phyloP scores from a whole-genome alignment of 2,888 invertebrate species.

The Drosophila borealis region DNA sequence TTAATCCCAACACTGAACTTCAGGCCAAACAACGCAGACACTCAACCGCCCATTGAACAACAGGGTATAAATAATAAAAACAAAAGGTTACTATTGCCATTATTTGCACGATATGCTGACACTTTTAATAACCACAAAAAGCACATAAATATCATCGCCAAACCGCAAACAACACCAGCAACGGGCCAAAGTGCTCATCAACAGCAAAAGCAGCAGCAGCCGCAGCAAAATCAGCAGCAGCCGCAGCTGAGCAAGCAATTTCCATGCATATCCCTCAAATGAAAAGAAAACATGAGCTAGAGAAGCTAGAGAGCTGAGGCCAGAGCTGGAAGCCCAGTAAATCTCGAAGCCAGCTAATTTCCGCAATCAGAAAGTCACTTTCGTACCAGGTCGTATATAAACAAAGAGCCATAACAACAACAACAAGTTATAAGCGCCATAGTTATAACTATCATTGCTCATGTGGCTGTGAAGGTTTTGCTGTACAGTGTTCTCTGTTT shows the following conservation, averaged over 20 bases:
- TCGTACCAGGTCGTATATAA: slow-evolving; percentile 65
- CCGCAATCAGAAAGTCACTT: slow-evolving; percentile 77
- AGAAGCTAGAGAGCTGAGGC: slow-evolving; percentile 12
- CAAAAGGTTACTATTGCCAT: slow-evolving; percentile 41
- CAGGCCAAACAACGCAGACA: too few relatives aligned
- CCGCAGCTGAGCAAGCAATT: slow-evolving; percentile 56
- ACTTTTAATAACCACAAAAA: slow-evolving; percentile 74
- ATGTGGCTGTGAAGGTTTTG: slow-evolving; percentile 46
- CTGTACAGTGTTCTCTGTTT: slow-evolving; percentile 15
- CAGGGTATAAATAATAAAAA: not conserved
- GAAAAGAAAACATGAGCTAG: slow-evolving; percentile 58
- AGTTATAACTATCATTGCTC: slow-evolving; percentile 64
- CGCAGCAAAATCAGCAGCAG: not conserved
- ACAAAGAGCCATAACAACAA: slow-evolving; percentile 50
- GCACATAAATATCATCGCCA: slow-evolving; percentile 67
- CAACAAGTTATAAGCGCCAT: slow-evolving; percentile 46
- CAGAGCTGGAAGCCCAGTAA: slow-evolving; percentile 33
- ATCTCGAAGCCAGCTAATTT: slow-evolving; percentile 72
- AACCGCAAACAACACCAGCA: slow-evolving; percentile 45
- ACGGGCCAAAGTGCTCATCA: slow-evolving; percentile 15
- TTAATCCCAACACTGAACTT: not conserved
- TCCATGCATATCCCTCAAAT: slow-evolving; percentile 76
- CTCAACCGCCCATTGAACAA: not conserved
- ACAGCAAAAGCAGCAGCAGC: not conserved
- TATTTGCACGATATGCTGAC: slow-evolving; percentile 71